phyloP scores from a whole-genome alignment of 2,113 vertebrate genomes.

The Podocnemis expansa region DNA sequence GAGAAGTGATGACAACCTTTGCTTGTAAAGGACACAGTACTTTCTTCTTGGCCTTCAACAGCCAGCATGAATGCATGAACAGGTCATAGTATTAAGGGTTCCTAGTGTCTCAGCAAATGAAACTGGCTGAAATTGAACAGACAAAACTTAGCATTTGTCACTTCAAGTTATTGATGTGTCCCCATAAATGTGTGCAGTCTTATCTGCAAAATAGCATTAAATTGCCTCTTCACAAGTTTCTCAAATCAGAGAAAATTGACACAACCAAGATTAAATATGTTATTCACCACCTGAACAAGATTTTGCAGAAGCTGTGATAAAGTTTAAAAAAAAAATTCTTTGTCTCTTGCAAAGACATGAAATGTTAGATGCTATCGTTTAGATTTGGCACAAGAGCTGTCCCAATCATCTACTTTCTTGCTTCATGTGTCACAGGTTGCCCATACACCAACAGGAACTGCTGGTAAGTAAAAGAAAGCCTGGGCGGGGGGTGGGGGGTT shows the following conservation, averaged over 20 bases:
- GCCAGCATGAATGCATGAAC: background rate
- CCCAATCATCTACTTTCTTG: conserved; percentile 21
- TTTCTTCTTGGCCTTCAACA: background rate
- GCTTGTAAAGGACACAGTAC: background rate
- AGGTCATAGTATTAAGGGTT: background rate
- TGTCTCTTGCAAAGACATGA: background rate
- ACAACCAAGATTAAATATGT: background rate
- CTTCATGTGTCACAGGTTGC: background rate
- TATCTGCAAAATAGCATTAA: background rate
- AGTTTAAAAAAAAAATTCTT: conserved; percentile 7
- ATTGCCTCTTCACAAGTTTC: background rate
- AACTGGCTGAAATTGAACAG: background rate
- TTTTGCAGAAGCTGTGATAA: background rate
- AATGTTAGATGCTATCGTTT: conserved; percentile 1
- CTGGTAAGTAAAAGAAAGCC: conserved; percentile 1
- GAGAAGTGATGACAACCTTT: background rate
- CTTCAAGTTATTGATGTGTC: background rate
- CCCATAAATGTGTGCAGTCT: background rate
- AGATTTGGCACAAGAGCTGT: background rate
- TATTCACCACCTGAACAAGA: conserved; percentile 24
- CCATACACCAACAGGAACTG: background rate
- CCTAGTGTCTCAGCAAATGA: background rate
- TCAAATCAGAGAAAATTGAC: background rate
- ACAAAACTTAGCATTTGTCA: background rate
- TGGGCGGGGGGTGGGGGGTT: background rate